Base-by-base conservation (phyloP, 2,797 vertebrate species). In the Myotis vivesi region DNA sequence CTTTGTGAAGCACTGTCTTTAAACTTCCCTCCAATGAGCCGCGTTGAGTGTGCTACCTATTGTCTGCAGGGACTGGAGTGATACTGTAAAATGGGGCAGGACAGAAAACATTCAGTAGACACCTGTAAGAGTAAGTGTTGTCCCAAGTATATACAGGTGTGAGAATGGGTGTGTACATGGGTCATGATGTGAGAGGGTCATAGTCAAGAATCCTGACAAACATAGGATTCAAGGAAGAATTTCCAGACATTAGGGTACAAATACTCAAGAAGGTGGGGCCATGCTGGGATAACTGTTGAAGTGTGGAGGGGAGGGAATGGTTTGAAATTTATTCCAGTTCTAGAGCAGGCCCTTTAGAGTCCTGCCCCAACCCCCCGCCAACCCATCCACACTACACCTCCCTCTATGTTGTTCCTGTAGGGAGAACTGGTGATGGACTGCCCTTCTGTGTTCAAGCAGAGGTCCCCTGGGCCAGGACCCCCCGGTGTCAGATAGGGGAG, bases 161-260 rank as follows among this genome's bases (percentile, higher is more conserved):
- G 46, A 38, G 22, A 1, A 6, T 6, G 12, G 8, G 10, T 8
- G 17, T 3, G 0, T 3, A 8, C 25, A 8, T 49, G 51, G 41
- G 49, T 82, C 33, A 30, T 6, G 51, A 44, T 2, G 4, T n/a
- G 28, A n/a, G 19, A 53, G 17, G 11, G 3, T 6, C 66, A 89
- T 1, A 1, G n/a, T 59, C 76, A 72, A 73, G 59, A 79, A 36
- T 41, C 10, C 8, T 38, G 12, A 19, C 22, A 83, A 77, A 80
- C 46, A 36, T 0, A 1, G 49, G 49, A 92, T 33, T 89, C 22
- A 38, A 51, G 53, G 13, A 69, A 86, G 51, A 69, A 23, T 51
- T 57, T 41, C 23, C 62, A 6, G 12, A 10, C 3, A 0, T 22
- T 23, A 28, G 68, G 33, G 11, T 9, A 16, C 17, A 81, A 44